These are phyloP conservation scores for Nebria brevicollis DNA, from an alignment of 2,888 invertebrate species.

Conservation along the genomic window DNA sequence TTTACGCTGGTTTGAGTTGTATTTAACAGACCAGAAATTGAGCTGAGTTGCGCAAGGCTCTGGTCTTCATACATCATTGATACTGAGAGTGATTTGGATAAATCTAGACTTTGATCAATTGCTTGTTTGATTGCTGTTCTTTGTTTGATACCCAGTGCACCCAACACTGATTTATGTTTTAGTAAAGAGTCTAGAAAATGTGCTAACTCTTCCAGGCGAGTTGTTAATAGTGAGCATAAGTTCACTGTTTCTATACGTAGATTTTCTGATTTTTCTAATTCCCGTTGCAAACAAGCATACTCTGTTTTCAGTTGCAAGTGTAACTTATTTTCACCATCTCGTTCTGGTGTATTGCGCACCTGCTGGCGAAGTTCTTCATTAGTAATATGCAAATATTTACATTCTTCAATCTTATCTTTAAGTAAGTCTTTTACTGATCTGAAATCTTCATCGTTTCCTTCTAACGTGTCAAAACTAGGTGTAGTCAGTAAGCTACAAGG, in stretches of 20 bases:
- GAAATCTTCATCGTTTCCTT: constrained; percentile 49
- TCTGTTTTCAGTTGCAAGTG: constrained; percentile 52
- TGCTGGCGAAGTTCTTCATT: constrained; percentile 52
- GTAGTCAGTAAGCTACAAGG: constrained; percentile 24
- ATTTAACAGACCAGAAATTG: constrained; percentile 63
- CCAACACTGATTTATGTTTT: constrained; percentile 69
- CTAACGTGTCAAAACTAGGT: constrained; percentile 3
- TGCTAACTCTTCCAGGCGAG: constrained; percentile 73
- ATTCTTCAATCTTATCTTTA: constrained; percentile 55
- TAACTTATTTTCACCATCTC: constrained; percentile 50
- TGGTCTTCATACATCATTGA: constrained; percentile 63
- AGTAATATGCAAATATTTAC: constrained; percentile 54
- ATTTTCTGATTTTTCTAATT: constrained; percentile 60
- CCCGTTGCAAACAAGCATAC: constrained; percentile 54
- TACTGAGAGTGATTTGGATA: constrained; percentile 65
- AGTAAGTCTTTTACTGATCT: constrained; percentile 55
- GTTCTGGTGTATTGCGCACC: constrained; percentile 52
- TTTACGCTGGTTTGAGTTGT: constrained; percentile 54
- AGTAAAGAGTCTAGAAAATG: constrained; percentile 73
- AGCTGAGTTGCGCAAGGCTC: constrained; percentile 64
- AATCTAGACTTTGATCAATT: constrained; percentile 66
- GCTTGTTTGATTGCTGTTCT: constrained; percentile 67
- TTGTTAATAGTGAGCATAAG: constrained; percentile 66
- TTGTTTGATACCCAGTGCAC: constrained; percentile 65
- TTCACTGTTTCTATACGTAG: constrained; percentile 61